These are phyloP conservation scores for Acropternis orthonyx DNA, from an alignment of 2,797 vertebrate genomes.

Conservation along the genomic window DNA sequence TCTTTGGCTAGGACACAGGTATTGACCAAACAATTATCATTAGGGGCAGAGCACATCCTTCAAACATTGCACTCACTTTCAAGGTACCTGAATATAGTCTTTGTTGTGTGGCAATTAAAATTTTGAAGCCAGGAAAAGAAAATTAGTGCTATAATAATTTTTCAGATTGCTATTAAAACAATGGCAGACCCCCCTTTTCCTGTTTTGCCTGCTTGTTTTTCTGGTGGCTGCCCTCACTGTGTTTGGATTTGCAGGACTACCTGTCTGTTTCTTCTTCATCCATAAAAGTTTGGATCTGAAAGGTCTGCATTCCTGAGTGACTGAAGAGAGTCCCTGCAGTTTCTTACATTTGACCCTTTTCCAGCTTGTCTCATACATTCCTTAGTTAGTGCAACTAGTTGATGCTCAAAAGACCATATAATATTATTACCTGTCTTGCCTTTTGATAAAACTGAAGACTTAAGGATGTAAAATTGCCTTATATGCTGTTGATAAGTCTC, in stretches of 20 bases:
- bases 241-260: neutral
- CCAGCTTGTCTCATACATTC: neutral
- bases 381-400: neutral
- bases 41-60: neutral
- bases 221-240: neutral
- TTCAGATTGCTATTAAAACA: neutral
- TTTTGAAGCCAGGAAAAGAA: neutral
- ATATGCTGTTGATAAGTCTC: neutral
- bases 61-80: neutral
- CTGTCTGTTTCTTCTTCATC: neutral
- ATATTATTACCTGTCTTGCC: neutral
- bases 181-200: accelerated
- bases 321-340: neutral
- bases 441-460: neutral
- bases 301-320: neutral
- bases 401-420: neutral
- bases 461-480: neutral
- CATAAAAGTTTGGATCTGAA: neutral
- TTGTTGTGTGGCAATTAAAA: neutral
- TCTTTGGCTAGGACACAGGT: neutral
- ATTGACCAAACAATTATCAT: neutral
- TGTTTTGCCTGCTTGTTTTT: neutral
- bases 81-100: neutral
- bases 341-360: neutral
- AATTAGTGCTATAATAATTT: neutral